Percentiles rank a stretch among this genome's conserved stretches.
Evolutionary conservation across 1,140 invertebrate species (phyloP).

Genomic region (Odontomachus brunneus): DNA sequence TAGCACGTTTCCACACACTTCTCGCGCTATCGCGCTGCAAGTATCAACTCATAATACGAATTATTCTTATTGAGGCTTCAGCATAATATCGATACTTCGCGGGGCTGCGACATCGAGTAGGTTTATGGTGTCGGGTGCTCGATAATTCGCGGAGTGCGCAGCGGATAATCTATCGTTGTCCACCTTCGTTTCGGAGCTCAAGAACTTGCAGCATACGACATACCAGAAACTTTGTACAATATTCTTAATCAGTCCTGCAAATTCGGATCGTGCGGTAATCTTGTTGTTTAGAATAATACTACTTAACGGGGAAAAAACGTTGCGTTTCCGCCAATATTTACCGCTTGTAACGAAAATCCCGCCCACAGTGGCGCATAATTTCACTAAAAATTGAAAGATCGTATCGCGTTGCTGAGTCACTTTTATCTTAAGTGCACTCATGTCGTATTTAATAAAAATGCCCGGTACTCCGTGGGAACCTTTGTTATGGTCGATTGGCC

Average conservation of each 20-base stretch:
- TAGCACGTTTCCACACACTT: background rate
- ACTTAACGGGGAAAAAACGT: constrained; percentile 3
- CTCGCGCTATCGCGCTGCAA: background rate
- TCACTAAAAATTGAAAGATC: constrained; percentile 92
- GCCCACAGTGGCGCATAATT: constrained; percentile 95
- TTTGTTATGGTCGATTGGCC: constrained; percentile 90
- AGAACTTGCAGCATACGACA: constrained; percentile 80
- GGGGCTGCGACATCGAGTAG: constrained; percentile 73
- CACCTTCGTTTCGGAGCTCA: constrained; percentile 53
- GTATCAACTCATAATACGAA: constrained; percentile 24
- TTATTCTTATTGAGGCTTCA: constrained; percentile 73
- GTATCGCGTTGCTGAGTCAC: constrained; percentile 93
- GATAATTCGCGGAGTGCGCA: constrained; percentile 39
- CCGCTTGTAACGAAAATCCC: constrained; percentile 95
- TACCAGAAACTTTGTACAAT: constrained; percentile 82
- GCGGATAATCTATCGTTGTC: constrained; percentile 39
- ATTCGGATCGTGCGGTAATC: constrained; percentile 36
- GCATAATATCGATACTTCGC: constrained; percentile 71
- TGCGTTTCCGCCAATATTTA: constrained; percentile 68
- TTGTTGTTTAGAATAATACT: constrained; percentile 23
- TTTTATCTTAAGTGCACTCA: constrained; percentile 94
- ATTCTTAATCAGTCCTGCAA: constrained; percentile 83
- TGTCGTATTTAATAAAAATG: constrained; percentile 98
- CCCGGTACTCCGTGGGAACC: constrained; percentile 97
- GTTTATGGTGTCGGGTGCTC: constrained; percentile 67